Evolutionary conservation across 2,888 invertebrate genomes (phyloP), one percentile per base, ranked within the genome.

Genomic region (Lasioglossum morio): DNA sequence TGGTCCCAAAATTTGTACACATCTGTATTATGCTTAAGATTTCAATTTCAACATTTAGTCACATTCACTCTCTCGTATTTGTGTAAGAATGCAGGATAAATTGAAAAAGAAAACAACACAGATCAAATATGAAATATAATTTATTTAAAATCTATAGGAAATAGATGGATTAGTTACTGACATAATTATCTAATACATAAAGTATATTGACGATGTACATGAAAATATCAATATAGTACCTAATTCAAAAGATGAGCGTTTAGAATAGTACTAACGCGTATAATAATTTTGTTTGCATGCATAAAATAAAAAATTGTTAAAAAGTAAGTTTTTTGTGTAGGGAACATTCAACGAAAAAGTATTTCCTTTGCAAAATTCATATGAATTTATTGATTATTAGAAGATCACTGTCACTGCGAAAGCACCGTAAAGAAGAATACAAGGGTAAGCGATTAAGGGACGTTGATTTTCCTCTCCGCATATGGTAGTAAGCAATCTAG

Each of bases 331-430:
- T 37, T 46, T 0, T 60, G 8, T 57, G 3, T 12, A 57, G 16
- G 8, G 37, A 40, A 57, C 57, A 30, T 46, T 60, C 23, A 60
- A 79, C 27, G 16, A 66, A n/a, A 30, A 30, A 27, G 3, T 16
- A 19, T 10, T 8, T 12, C 7, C 4, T 53, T 57, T 4, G 23
- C 4, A 43, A 69, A 43, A 60, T 69, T 19, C 23, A 69, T n/a
- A 40, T 16, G 43, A 48, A 43, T 30, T 53, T 1, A 14, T 8
- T 53, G 57, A 0, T 69, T 53, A 19, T 66, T 97, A 99, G 96
- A 99, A 99, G 85, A 99, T 96, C 76, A 99, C 98, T 92, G 99
- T 96, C 79, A 99, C 96, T 70, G 98, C 98, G 96, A 99, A 99
- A 1, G 99, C 98, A 75, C 98, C 98, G 95, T 98, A 99, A 46